Percentiles rank a stretch among this genome's conserved stretches.
Conservation (phyloP, 2,113 vertebrate genomes). For the Panthera tigris region DNA sequence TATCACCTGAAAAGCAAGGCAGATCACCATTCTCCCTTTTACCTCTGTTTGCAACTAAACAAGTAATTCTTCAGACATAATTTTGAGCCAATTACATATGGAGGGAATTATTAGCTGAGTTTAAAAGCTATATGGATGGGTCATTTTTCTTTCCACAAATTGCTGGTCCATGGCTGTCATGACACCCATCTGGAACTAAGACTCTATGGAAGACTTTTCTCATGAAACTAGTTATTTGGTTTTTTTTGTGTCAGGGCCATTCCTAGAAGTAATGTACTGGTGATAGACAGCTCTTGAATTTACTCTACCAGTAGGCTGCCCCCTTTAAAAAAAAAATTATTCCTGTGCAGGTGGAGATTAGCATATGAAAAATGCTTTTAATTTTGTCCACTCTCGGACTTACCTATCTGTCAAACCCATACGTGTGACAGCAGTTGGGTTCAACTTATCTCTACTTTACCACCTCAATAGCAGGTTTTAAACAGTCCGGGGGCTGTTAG, state of each 20-base stretch:
- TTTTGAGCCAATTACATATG: constrained; percentile 53
- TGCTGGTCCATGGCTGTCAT: constrained; percentile 74
- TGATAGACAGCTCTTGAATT: constrained; percentile 76
- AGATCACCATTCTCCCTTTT: constrained; percentile 59
- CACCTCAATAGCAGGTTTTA: constrained; percentile 84
- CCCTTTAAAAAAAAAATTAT: constrained; percentile 24
- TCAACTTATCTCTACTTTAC: constrained; percentile 84
- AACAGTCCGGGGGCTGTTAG: constrained; percentile 78
- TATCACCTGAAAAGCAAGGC: constrained; percentile 72
- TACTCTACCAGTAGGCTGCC: constrained; percentile 25
- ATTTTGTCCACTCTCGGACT: constrained; percentile 80
- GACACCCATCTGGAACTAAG: constrained; percentile 77
- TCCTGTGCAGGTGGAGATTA: constrained; percentile 77
- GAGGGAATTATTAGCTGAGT: not conserved
- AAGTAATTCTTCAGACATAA: constrained; percentile 77
- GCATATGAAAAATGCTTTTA: constrained; percentile 83
- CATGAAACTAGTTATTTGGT: constrained; percentile 63
- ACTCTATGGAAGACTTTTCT: constrained; percentile 55
- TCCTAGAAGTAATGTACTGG: constrained; percentile 74
- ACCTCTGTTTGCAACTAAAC: constrained; percentile 75
- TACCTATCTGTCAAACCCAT: constrained; percentile 80
- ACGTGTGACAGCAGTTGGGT: constrained; percentile 77
- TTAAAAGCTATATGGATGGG: not conserved
- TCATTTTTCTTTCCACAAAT: constrained; percentile 54
- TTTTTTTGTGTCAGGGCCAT: constrained; percentile 72